Percentiles rank a stretch among this genome's conserved stretches.
phyloP scores from a whole-genome alignment of 2,797 vertebrate species.

The Enteromius thamalakanensis region DNA sequence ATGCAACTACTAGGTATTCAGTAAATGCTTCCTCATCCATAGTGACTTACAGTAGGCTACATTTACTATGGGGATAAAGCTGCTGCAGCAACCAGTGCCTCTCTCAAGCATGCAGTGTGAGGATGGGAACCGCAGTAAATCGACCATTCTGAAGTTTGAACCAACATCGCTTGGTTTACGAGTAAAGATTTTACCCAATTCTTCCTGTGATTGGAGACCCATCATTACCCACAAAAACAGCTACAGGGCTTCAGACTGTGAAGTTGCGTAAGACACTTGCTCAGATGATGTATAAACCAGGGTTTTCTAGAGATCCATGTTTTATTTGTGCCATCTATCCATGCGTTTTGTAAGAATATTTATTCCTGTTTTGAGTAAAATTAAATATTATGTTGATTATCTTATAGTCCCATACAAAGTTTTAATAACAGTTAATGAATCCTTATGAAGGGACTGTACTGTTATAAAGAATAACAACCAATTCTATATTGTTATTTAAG shows the following conservation, averaged over 20 bases:
- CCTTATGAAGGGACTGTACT: not conserved
- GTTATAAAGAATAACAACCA: not conserved
- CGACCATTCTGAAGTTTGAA: not conserved
- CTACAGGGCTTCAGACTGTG: not conserved
- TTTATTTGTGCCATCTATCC: not conserved
- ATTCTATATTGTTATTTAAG: not conserved
- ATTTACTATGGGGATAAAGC: not conserved
- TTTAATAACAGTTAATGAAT: not conserved
- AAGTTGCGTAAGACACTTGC: not conserved
- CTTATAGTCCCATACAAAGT: not conserved
- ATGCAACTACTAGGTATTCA: slow-evolving; percentile 6
- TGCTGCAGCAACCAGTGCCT: not conserved
- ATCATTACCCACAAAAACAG: slow-evolving; percentile 10
- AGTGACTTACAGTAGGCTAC: slow-evolving; percentile 3
- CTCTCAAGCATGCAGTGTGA: not conserved
- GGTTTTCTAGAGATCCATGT: not conserved
- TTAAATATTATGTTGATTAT: not conserved
- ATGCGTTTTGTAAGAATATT: not conserved
- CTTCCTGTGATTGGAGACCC: slow-evolving; percentile 10
- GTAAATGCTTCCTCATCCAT: not conserved
- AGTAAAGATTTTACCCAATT: not conserved
- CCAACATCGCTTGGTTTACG: not conserved
- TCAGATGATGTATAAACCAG: not conserved
- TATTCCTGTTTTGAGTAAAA: not conserved
- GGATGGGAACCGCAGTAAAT: not conserved